Conservation (phyloP, 2,888 invertebrate species). For the Thymelicus lineola region DNA sequence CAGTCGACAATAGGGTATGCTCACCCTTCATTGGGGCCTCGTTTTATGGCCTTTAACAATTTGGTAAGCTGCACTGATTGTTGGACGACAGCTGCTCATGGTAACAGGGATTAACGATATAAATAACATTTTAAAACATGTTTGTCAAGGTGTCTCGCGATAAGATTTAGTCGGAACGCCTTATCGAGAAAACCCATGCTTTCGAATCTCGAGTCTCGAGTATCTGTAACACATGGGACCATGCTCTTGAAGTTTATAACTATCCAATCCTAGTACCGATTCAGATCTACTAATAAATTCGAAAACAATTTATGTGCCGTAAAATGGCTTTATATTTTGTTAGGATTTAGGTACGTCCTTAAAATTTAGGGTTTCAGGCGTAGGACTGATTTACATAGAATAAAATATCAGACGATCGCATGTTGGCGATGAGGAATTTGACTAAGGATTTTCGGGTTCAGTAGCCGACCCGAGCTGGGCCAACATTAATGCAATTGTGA, state of each 20-base stretch:
- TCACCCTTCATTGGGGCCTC: constrained; percentile 79
- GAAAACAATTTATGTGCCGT: background rate
- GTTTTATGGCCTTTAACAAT: constrained; percentile 85
- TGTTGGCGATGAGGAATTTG: too few species aligned
- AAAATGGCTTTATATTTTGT: too few species aligned
- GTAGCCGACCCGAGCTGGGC: too few species aligned
- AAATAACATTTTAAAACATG: constrained; percentile 62
- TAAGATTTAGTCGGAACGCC: constrained; percentile 52
- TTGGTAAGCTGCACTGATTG: constrained; percentile 83
- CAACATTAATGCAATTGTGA: too few species aligned
- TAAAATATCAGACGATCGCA: too few species aligned
- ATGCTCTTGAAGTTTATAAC: background rate
- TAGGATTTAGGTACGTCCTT: too few species aligned
- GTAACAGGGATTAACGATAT: constrained; percentile 69
- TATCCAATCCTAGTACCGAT: background rate
- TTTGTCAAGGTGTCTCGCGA: constrained; percentile 57
- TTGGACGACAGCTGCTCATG: constrained; percentile 75
- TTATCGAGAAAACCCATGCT: constrained; percentile 34
- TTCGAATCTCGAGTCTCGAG: constrained; percentile 13
- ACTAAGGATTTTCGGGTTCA: too few species aligned
- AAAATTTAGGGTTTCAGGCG: too few species aligned
- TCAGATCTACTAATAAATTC: background rate
- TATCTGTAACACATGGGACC: constrained; percentile 20
- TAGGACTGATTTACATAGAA: too few species aligned
- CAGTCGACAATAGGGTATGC: constrained; percentile 75